These are phyloP conservation scores for Channa striata DNA, from an alignment of 2,797 vertebrate species.

Conservation along the genomic window DNA sequence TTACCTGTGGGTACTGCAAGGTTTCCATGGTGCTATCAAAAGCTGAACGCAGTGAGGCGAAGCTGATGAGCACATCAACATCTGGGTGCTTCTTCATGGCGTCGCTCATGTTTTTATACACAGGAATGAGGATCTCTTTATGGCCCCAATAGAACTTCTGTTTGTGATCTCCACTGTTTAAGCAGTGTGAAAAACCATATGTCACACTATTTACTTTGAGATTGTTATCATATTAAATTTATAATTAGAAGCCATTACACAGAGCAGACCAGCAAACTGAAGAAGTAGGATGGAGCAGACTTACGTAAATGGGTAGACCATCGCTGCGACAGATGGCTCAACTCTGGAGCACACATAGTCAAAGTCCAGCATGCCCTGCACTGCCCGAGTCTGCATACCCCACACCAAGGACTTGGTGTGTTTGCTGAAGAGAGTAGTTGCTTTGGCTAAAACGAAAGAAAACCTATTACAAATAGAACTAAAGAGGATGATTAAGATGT, in stretches of 20 bases:
- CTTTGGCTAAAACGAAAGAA: conserved; percentile 85
- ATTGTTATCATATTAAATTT: neutral
- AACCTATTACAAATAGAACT: conserved; percentile 6
- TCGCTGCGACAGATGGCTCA: conserved; percentile 93
- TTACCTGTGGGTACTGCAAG: conserved; percentile 93
- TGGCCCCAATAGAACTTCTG: conserved; percentile 99
- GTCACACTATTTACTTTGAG: neutral
- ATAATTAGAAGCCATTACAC: neutral
- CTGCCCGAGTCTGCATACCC: conserved; percentile 98
- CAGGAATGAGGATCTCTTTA: conserved; percentile 95
- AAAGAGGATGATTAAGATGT: neutral
- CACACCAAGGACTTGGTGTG: conserved; percentile 95
- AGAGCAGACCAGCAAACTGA: neutral
- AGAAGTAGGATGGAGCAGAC: conserved; percentile 41
- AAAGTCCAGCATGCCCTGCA: conserved; percentile 99
- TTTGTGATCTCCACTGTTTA: conserved; percentile 94
- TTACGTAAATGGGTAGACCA: conserved; percentile 99
- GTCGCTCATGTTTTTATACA: conserved; percentile 98
- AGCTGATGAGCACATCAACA: conserved; percentile 97
- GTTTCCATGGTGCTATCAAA: conserved; percentile 98
- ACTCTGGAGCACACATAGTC: conserved; percentile 95
- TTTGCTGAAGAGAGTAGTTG: conserved; percentile 90
- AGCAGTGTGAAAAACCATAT: neutral
- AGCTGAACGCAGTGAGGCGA: conserved; percentile 96
- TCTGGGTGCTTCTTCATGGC: conserved; percentile 98